Percentiles rank a stretch among this genome's conserved stretches.
Conservation (phyloP, 2,797 vertebrate species). For the Bothrops alternatus region DNA sequence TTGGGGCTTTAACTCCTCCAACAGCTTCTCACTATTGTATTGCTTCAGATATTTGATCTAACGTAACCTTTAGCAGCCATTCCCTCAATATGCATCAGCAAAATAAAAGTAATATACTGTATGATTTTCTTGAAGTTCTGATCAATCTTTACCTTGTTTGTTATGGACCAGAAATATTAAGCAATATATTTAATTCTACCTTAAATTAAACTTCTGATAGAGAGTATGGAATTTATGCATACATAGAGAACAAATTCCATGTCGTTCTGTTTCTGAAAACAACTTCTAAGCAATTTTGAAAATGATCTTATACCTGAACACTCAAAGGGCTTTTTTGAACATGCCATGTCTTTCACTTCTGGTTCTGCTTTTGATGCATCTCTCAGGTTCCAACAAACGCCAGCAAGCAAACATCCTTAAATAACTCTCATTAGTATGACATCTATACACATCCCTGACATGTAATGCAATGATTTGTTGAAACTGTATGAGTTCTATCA, state of each 20-base stretch:
- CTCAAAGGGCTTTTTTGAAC: neutral
- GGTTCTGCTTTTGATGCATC: neutral
- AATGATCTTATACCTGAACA: neutral
- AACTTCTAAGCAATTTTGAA: neutral
- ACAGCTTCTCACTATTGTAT: neutral
- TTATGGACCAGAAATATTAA: neutral
- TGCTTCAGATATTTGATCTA: neutral
- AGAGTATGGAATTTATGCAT: neutral
- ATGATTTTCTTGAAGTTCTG: neutral
- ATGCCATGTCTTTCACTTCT: neutral
- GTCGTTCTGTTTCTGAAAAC: neutral
- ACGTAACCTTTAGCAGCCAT: neutral
- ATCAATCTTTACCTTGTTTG: neutral
- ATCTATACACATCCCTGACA: neutral
- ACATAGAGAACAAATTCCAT: neutral
- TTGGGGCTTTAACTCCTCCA: neutral
- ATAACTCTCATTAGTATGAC: neutral
- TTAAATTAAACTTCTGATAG: neutral
- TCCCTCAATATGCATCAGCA: neutral
- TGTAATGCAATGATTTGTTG: neutral
- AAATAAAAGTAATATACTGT: neutral
- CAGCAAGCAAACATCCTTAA: neutral
- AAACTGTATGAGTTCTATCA: neutral
- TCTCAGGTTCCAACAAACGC: neutral
- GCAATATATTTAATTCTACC: neutral